Base-by-base conservation (phyloP, 2,888 invertebrate species). In the Eilema sororculum region DNA sequence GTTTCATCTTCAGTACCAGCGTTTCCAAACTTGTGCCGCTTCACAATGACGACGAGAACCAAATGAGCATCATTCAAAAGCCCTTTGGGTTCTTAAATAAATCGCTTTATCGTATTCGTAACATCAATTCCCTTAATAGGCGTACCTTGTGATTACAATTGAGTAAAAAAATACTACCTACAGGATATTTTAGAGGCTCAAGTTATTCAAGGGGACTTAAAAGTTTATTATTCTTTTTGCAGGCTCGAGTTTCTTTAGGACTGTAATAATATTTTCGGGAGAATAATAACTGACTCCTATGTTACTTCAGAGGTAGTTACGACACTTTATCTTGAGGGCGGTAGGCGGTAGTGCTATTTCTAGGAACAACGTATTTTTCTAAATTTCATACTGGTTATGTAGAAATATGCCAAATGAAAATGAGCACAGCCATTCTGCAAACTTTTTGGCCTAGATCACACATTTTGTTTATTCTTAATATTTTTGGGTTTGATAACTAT, bases 41-140 rank as follows among this genome's bases (percentile, higher is more conserved):
- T 59, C 0, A 52, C 65, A 74, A 71, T 68, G 70, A 61, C 77
- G 75, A 67, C 68, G 77, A 74, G 77, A 79, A 73, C 81, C 80
- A 87, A 88, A 88, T 84, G 87, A 86, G 81, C 79, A 84, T 83
- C 81, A 83, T 83, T 86, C 84, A 77, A 77, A 82, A 74, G 82
- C 69, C 77, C 66, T 80, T 78, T 72, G 71, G 68, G 74, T 78
- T 78, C 78, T 87, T 73, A 84, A 74, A 83, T 78, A 85, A 87
- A 87, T 86, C 84, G 81, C 76, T 86, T 86, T 80, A 85, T 82
- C 84, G 82, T 76, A 83, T 84, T 84, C 77, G 80, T 75, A 79
- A 85, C 83, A 82, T 86, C 79, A 71, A 82, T 84, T 80, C 68
- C 69, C 69, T 71, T 81, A 80, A 78, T 73, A 79, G 80, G 59